Evolutionary conservation across 2,797 vertebrate genomes (phyloP).

Genomic region (Mus spretus): DNA sequence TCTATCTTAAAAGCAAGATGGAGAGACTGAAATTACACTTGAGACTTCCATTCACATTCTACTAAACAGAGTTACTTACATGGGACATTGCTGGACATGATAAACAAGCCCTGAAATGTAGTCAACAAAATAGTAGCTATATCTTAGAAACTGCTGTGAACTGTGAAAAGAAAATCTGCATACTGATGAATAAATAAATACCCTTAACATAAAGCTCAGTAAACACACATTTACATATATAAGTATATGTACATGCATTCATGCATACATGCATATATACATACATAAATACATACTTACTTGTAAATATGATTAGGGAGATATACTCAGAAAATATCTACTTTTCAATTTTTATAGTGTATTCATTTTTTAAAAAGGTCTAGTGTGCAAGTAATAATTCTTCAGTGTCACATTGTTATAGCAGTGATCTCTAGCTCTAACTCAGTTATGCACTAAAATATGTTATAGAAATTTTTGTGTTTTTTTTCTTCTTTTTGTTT

Average conservation of each 20-base stretch:
- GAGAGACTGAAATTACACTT: not conserved
- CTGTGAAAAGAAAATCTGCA: not conserved
- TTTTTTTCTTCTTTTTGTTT: not conserved
- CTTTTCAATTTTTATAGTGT: not conserved
- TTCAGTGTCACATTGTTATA: not conserved
- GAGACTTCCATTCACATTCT: not conserved
- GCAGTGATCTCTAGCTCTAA: not conserved
- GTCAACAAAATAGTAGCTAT: not conserved
- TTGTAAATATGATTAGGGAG: not conserved
- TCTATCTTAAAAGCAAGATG: not conserved
- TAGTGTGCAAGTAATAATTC: not conserved
- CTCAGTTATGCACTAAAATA: not conserved
- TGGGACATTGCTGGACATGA: not conserved
- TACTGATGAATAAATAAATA: not conserved
- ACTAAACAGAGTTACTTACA: not conserved
- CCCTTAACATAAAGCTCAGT: not conserved
- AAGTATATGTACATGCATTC: no score
- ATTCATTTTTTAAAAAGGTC: not conserved
- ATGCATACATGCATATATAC: no score
- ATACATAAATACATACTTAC: no score
- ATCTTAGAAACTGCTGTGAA: not conserved
- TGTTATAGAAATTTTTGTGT: not conserved
- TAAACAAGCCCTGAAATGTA: not conserved
- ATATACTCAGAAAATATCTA: not conserved
- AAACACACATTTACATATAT: no score